Evolutionary conservation across 2,113 vertebrate species (phyloP).

Genomic region (Muntiacus muntjak): DNA sequence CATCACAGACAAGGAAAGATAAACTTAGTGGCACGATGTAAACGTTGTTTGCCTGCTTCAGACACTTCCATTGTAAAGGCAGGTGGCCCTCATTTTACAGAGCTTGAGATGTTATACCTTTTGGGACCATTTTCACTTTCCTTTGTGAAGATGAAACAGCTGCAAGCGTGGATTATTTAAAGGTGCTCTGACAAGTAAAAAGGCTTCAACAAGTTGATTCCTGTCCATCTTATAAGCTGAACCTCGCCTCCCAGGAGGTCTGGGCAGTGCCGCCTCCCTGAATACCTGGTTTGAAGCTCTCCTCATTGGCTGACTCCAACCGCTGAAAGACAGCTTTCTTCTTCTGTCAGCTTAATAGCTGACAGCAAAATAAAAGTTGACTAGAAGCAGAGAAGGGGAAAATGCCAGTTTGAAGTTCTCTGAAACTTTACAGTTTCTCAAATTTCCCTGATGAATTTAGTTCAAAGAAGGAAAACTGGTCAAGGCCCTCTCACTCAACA

Average conservation of each 20-base stretch:
- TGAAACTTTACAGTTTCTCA: not conserved
- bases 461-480: not conserved
- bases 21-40: not conserved
- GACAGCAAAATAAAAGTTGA: not conserved
- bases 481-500: not conserved
- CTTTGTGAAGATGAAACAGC: not conserved
- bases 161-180: not conserved
- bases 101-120: not conserved
- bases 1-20: not conserved
- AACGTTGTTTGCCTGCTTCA: not conserved
- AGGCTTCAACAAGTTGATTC: constrained; percentile 70
- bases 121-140: constrained; percentile 16
- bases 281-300: not conserved
- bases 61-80: not conserved
- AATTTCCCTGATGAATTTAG: not conserved
- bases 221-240: not conserved
- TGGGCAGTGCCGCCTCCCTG: not conserved
- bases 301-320: not conserved
- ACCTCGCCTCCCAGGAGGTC: not conserved
- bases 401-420: not conserved
- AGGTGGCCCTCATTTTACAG: not conserved
- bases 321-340: not conserved
- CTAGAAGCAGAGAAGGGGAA: not conserved
- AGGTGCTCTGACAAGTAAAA: constrained; percentile 50
- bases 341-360: not conserved